Conservation (phyloP, 2,797 vertebrate genomes). For the Rallus crepitans region DNA sequence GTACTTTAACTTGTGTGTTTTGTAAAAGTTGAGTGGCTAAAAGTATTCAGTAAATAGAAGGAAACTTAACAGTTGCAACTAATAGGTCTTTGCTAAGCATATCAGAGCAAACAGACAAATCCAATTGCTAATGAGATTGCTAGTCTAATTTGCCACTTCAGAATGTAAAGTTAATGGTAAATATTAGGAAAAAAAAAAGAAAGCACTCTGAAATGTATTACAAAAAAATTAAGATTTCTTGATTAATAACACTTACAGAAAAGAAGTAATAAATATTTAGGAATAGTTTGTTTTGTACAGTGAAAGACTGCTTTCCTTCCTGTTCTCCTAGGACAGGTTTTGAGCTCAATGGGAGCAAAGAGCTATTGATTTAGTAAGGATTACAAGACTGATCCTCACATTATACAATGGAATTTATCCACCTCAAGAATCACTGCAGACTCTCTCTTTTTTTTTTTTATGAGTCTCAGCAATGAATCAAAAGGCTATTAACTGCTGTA, state of each 20-base stretch:
- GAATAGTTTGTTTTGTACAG: background rate
- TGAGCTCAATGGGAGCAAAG: background rate
- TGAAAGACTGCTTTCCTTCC: background rate
- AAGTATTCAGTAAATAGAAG: background rate
- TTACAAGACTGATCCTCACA: constrained; percentile 47
- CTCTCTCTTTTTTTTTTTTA: background rate
- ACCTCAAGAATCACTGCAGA: constrained; percentile 33
- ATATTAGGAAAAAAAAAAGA: background rate
- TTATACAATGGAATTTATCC: constrained; percentile 26
- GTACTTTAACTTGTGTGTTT: background rate
- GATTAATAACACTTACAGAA: background rate
- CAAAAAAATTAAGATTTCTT: background rate
- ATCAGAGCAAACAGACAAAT: constrained; percentile 7
- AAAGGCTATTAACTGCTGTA: constrained; percentile 33
- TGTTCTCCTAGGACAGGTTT: constrained; percentile 13
- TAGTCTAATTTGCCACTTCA: background rate
- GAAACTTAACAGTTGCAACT: background rate
- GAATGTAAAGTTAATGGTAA: background rate
- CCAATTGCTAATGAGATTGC: constrained; percentile 8
- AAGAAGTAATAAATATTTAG: background rate
- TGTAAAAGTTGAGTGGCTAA: background rate
- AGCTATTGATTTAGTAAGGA: constrained; percentile 35
- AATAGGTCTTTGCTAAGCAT: background rate
- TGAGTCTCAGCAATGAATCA: background rate
- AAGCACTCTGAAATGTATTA: background rate